These are phyloP conservation scores for Scaptomyza montana DNA, from an alignment of 1,140 invertebrate species.

Conservation along the genomic window DNA sequence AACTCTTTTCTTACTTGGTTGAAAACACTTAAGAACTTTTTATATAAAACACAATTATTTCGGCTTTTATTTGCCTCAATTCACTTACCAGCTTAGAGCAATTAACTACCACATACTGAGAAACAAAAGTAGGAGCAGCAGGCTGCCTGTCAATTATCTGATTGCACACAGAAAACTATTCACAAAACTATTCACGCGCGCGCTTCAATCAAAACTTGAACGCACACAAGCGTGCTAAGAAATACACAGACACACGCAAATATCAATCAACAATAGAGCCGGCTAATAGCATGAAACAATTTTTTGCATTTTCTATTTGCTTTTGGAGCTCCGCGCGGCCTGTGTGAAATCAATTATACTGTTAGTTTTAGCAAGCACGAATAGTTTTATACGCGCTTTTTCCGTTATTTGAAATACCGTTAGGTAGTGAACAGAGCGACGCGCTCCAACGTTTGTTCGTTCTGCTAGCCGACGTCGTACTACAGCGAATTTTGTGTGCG, in stretches of 20 bases:
- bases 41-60: neutral
- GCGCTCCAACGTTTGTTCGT: constrained; percentile 42
- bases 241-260: constrained; percentile 36
- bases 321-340: constrained; percentile 28
- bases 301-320: constrained; percentile 36
- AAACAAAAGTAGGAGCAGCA: neutral
- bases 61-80: constrained; percentile 17
- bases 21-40: neutral
- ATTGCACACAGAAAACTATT: constrained; percentile 54
- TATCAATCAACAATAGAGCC: constrained; percentile 61
- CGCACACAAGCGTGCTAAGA: constrained; percentile 7
- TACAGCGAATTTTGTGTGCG: constrained; percentile 28
- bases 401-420: constrained; percentile 68
- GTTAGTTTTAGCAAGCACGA: constrained; percentile 21
- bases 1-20: constrained; percentile 1
- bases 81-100: constrained; percentile 53
- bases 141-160: constrained; percentile 41
- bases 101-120: constrained; percentile 16
- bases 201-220: constrained; percentile 65
- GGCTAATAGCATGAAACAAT: constrained; percentile 69
- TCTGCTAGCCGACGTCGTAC: constrained; percentile 66
- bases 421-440: constrained; percentile 30
- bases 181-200: constrained; percentile 60
- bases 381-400: constrained; percentile 49
- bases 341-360: constrained; percentile 59